These are phyloP conservation scores for Streblospio benedicti DNA, from an alignment of 1,140 invertebrate genomes.

Conservation along the genomic window DNA sequence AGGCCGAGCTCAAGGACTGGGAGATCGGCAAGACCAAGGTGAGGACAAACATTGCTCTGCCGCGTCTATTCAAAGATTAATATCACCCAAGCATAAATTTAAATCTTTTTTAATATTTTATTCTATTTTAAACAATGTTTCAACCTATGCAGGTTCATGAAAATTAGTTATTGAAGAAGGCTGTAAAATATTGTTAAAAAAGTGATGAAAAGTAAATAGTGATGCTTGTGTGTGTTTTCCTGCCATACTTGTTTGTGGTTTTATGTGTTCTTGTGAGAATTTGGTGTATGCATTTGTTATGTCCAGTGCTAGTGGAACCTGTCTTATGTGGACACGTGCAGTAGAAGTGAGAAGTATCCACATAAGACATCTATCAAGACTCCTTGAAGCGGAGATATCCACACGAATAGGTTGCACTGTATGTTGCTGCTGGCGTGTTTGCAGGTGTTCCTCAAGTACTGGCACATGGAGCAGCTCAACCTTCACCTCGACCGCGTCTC, in stretches of 20 bases:
- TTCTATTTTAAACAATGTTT: not conserved
- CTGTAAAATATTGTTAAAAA: not conserved
- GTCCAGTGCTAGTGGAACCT: too few species aligned
- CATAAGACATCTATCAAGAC: too few species aligned
- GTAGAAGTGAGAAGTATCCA: too few species aligned
- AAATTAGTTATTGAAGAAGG: not conserved
- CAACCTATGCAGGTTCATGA: not conserved
- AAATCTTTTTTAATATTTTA: not conserved
- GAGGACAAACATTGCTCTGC: too few species aligned
- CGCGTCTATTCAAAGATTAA: not conserved
- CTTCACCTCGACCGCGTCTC: not conserved
- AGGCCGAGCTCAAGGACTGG: slow-evolving; percentile 70
- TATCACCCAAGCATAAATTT: not conserved
- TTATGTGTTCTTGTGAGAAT: too few species aligned
- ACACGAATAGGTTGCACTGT: too few species aligned
- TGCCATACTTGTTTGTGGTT: too few species aligned
- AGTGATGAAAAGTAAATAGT: too few species aligned
- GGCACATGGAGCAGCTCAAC: slow-evolving; percentile 11
- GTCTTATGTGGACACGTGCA: too few species aligned
- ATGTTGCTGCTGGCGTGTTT: not conserved
- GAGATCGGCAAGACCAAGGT: slow-evolving; percentile 64
- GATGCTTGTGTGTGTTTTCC: too few species aligned
- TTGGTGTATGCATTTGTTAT: too few species aligned
- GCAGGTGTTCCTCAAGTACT: slow-evolving; percentile 17
- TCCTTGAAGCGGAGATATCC: too few species aligned